A percentile compares a stretch with the other conserved stretches of the same genome.
Evolutionary conservation across 2,113 vertebrate species (phyloP).

Genomic region (Sebastes fasciatus): DNA sequence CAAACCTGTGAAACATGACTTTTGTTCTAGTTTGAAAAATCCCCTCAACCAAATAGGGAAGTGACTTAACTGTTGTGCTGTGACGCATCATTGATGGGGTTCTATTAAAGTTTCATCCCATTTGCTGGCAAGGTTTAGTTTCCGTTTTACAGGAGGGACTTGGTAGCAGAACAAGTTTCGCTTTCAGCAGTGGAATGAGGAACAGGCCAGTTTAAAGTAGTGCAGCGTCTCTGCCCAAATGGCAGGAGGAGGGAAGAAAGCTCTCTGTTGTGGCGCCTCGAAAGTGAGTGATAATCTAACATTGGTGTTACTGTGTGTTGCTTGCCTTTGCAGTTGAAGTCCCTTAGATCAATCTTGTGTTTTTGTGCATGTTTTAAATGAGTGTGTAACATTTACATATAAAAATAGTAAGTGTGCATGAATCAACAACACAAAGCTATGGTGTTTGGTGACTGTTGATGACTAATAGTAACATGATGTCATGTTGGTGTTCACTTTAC

Average conservation of each 20-base stretch:
- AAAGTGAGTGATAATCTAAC: conserved; percentile 21
- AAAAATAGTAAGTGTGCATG: not conserved
- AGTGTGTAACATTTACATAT: not conserved
- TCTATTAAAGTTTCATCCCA: not conserved
- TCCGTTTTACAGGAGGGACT: not conserved
- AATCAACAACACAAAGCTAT: not conserved
- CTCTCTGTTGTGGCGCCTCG: not conserved
- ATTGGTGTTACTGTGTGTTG: not conserved
- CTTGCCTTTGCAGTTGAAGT: not conserved
- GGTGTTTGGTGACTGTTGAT: not conserved
- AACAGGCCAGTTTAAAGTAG: conserved; percentile 25
- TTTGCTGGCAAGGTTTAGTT: not conserved
- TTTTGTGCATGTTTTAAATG: conserved; percentile 12
- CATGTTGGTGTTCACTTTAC: not conserved
- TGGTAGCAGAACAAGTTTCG: conserved; percentile 26
- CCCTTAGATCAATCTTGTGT: not conserved
- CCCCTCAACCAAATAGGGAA: not conserved
- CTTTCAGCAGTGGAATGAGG: conserved; percentile 60
- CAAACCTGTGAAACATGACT: not conserved
- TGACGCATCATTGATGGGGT: not conserved
- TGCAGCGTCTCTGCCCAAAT: not conserved
- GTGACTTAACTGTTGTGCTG: not conserved
- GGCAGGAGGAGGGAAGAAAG: conserved; percentile 28
- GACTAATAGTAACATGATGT: not conserved
- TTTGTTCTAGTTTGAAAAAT: not conserved